phyloP scores from a whole-genome alignment of 2,888 invertebrate species.

The Melanophora roralis region DNA sequence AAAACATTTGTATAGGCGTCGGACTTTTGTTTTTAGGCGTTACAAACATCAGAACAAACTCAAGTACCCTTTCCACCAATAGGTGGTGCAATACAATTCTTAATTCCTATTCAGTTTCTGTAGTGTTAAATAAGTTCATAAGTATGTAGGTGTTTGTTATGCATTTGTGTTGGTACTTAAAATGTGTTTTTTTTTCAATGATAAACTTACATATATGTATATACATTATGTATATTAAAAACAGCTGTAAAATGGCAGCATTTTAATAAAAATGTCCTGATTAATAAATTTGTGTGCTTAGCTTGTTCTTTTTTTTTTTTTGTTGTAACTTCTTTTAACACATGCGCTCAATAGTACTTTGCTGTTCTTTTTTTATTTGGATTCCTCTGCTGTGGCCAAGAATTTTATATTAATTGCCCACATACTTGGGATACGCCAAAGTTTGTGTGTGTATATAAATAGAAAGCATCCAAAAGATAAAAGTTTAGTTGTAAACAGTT shows the following conservation, averaged over 20 bases:
- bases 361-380: neutral
- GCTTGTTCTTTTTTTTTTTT: slow-evolving; percentile 4
- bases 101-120: too few species aligned
- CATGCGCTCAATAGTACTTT: slow-evolving; percentile 34
- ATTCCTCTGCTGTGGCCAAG: slow-evolving; percentile 7
- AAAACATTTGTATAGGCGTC: too few species aligned
- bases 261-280: slow-evolving; percentile 43
- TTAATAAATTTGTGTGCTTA: slow-evolving; percentile 29
- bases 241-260: slow-evolving; percentile 36
- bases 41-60: too few species aligned
- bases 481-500: slow-evolving; percentile 69
- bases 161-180: neutral
- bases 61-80: too few species aligned
- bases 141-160: neutral
- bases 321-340: slow-evolving; percentile 12
- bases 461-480: slow-evolving; percentile 64
- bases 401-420: slow-evolving; percentile 9
- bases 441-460: slow-evolving; percentile 67
- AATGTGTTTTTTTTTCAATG: neutral
- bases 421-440: neutral
- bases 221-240: slow-evolving; percentile 21
- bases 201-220: too few species aligned
- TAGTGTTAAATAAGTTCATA: too few species aligned
- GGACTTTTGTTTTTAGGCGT: too few species aligned
- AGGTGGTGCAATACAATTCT: too few species aligned